Evolutionary conservation across 2,888 invertebrate species (phyloP), one percentile per base, ranked within the genome.

Genomic region (Tiliacea aurago): DNA sequence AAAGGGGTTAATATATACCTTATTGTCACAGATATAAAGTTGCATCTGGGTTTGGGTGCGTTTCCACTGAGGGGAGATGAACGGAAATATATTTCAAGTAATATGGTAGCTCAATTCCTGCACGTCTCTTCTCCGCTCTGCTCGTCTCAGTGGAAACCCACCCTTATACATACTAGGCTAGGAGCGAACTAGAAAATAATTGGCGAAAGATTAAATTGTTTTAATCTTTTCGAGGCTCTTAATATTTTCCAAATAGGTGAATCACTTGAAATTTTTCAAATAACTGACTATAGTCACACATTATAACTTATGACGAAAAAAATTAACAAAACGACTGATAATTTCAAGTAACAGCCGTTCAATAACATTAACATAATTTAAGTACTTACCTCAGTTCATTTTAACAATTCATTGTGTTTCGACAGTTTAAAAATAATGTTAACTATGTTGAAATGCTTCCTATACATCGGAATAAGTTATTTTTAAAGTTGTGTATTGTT

Each of bases 361-460:
- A 49, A 15, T 37, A 47, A 61, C 4, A 66, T 75, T 68, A 49
- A 28, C 76, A 61, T 61, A 55, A 59, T n/a, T n/a, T n/a, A n/a
- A n/a, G n/a, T n/a, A n/a, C n/a, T 58, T 51, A 67, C 23, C 4
- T 20, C n/a, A 70, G 41, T 41, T 43, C 10, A 37, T 63, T 63
- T 45, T 43, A 45, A 77, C n/a, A 58, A 73, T 51, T 43, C 79
- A 64, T 73, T 74, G 58, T 68, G 41, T 58, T 49, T 53, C 23
- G 43, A 59, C 3, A 43, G 5, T 70, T 55, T 28, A 41, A 47
- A 23, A n/a, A n/a, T n/a, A n/a, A 68, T 20, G 43, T 37, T 37
- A 67, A 49, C 37, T 45, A 55, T 43, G 58, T 59, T 20, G 18
- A 79, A 68, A 68, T 55, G 15, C 3, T 59, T 28, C 13, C 1